Conservation (phyloP, 2,888 invertebrate genomes). For the Microplitis manilae region DNA sequence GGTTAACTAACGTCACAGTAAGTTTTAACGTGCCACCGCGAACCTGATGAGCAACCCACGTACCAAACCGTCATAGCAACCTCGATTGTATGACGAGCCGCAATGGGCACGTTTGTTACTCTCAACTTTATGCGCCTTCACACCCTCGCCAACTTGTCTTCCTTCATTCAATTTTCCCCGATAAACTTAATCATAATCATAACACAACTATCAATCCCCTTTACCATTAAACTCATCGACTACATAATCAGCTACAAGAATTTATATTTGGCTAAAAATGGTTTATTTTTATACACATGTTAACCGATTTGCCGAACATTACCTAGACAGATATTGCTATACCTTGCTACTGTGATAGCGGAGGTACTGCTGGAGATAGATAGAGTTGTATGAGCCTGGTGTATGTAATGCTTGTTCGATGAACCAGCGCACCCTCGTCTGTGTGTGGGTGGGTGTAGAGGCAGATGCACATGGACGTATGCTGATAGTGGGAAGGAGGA, state of each 20-base stretch:
- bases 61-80: constrained; percentile 2
- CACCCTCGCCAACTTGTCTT: too few species aligned
- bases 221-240: too few species aligned
- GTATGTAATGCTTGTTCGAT: constrained; percentile 13
- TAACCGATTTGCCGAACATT: background rate
- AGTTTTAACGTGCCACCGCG: constrained; percentile 59
- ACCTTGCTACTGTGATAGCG: background rate
- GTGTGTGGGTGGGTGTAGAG: background rate
- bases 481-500: background rate
- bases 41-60: constrained; percentile 45
- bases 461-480: background rate
- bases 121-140: background rate
- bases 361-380: background rate
- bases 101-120: constrained; percentile 17
- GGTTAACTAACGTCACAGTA: constrained; percentile 65
- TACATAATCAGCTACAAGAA: too few species aligned
- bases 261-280: too few species aligned
- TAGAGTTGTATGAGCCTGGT: background rate
- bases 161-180: too few species aligned
- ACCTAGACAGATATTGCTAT: constrained; percentile 26
- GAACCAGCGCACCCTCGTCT: background rate
- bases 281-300: background rate
- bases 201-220: too few species aligned
- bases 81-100: constrained; percentile 2
- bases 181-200: too few species aligned